phyloP scores from a whole-genome alignment of 2,888 invertebrate genomes.

The Serrognathus titanus region DNA sequence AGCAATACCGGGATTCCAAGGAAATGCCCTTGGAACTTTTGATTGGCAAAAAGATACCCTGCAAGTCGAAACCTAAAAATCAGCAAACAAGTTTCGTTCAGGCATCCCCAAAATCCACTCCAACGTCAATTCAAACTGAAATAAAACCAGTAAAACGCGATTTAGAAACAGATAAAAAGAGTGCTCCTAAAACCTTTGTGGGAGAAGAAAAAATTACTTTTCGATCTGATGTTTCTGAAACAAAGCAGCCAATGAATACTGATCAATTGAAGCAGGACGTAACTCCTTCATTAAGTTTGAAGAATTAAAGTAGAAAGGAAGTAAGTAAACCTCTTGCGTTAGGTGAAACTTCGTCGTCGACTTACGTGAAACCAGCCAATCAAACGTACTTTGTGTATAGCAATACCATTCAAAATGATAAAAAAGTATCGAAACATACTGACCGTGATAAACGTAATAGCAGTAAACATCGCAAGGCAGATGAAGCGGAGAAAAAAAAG shows the following conservation, averaged over 20 bases:
- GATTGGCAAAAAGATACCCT: slow-evolving; percentile 19
- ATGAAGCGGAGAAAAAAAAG: neutral
- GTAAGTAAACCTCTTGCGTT: too few species aligned
- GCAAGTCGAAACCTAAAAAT: neutral
- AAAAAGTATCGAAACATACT: neutral
- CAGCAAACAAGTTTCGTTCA: neutral
- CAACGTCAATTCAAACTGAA: slow-evolving; percentile 8
- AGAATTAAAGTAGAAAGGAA: too few species aligned
- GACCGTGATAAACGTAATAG: neutral
- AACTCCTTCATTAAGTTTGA: too few species aligned
- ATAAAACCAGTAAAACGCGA: neutral
- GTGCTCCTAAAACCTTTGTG: too few species aligned
- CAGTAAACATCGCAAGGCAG: neutral
- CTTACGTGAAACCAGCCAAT: neutral
- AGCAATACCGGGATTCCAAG: slow-evolving; percentile 27
- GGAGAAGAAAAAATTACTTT: too few species aligned
- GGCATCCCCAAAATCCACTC: slow-evolving; percentile 2
- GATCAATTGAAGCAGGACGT: too few species aligned
- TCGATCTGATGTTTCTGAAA: too few species aligned
- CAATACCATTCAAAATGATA: slow-evolving; percentile 11
- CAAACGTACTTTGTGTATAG: slow-evolving; percentile 14
- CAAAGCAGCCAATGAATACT: too few species aligned
- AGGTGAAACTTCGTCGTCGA: too few species aligned
- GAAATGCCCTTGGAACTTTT: slow-evolving; percentile 30
- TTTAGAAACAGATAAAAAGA: too few species aligned